phyloP scores from a whole-genome alignment of 2,888 invertebrate species.

The Chorisops tibialis region DNA sequence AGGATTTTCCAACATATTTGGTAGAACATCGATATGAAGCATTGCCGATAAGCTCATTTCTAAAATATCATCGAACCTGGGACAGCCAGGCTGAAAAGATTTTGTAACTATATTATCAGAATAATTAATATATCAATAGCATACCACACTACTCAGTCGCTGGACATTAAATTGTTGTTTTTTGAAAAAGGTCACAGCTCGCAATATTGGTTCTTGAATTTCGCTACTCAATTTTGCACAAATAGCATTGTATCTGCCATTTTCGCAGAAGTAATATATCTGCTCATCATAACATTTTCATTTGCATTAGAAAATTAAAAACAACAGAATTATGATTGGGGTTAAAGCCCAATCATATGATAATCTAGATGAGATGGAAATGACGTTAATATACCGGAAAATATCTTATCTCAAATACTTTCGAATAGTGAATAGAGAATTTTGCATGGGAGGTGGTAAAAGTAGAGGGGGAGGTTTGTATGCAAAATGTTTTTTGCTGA shows the following conservation, averaged over 20 bases:
- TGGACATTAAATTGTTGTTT: conserved; percentile 37
- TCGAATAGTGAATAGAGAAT: too few relatives aligned
- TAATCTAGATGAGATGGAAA: too few relatives aligned
- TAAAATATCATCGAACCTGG: not conserved
- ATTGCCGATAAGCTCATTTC: not conserved
- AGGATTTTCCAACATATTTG: conserved; percentile 30
- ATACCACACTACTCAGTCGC: conserved; percentile 10
- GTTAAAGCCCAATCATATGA: too few relatives aligned
- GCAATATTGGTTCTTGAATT: conserved; percentile 41
- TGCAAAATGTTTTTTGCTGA: too few relatives aligned
- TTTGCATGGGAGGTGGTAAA: too few relatives aligned
- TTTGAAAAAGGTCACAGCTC: conserved; percentile 44
- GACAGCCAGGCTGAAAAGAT: not conserved
- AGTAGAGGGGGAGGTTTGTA: too few relatives aligned
- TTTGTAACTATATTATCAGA: not conserved
- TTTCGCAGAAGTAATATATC: conserved; percentile 23
- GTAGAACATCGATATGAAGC: conserved; percentile 30
- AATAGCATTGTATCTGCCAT: conserved; percentile 36
- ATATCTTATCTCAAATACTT: too few relatives aligned
- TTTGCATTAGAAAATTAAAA: too few relatives aligned
- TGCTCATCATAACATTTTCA: not conserved
- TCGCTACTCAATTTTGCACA: conserved; percentile 41
- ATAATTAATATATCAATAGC: too few relatives aligned
- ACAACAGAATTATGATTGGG: too few relatives aligned
- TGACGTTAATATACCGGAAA: too few relatives aligned